Conservation (phyloP, 1,140 invertebrate genomes). For the Orchestia grillus region DNA sequence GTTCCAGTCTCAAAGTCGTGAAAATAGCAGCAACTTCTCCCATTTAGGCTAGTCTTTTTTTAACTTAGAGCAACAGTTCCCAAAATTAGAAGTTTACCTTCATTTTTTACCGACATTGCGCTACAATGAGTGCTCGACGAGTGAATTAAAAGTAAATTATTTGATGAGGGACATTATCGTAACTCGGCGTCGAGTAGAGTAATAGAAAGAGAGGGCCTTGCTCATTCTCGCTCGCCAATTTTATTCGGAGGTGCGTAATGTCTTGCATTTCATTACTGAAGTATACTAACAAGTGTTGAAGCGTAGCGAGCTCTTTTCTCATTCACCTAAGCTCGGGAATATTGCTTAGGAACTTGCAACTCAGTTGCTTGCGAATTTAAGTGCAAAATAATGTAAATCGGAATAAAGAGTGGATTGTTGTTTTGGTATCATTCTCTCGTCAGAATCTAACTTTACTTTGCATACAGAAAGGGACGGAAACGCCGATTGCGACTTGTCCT, state of each 20-base stretch:
- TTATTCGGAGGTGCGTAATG: not conserved
- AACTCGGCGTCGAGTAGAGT: not conserved
- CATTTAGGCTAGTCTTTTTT: not conserved
- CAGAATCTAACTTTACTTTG: too few species aligned
- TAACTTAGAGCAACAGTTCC: not conserved
- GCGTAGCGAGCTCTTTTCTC: not conserved
- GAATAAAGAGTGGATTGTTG: not conserved
- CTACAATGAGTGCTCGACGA: not conserved
- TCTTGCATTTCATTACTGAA: not conserved
- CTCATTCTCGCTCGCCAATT: not conserved
- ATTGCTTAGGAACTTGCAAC: not conserved
- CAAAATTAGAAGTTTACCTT: not conserved
- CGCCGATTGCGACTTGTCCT: too few species aligned
- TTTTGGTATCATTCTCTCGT: not conserved
- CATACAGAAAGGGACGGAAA: too few species aligned
- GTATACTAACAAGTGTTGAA: not conserved
- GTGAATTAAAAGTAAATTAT: not conserved
- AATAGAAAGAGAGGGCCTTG: not conserved
- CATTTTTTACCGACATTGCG: not conserved
- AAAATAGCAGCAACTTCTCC: not conserved
- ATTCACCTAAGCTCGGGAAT: not conserved
- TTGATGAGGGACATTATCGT: slow-evolving; percentile 7
- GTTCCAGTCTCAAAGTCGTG: not conserved
- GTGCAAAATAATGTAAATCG: not conserved
- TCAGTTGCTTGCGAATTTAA: not conserved